These are phyloP conservation scores for Ammodytes marinus DNA, from an alignment of 2,113 vertebrate species.

Conservation along the genomic window DNA sequence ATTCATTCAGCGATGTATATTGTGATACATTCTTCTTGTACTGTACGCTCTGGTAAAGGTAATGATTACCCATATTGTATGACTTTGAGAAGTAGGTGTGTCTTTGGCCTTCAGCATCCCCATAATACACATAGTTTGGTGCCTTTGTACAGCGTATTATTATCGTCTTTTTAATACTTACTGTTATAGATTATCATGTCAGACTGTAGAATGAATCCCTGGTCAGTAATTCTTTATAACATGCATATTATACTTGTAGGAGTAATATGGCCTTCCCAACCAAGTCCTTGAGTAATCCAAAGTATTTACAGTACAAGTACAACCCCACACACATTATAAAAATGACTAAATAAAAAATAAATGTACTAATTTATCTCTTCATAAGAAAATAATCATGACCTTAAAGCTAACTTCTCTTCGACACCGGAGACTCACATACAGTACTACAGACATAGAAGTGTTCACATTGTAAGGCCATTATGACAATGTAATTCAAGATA, in stretches of 20 bases:
- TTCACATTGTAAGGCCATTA: slow-evolving; percentile 82
- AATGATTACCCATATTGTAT: slow-evolving; percentile 59
- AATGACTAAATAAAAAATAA: slow-evolving; percentile 85
- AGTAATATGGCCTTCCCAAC: slow-evolving; percentile 76
- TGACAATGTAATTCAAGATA: slow-evolving; percentile 77
- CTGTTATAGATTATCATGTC: slow-evolving; percentile 64
- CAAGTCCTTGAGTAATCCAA: slow-evolving; percentile 74
- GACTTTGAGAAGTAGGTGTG: slow-evolving; percentile 64
- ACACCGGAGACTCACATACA: slow-evolving; percentile 72
- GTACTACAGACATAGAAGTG: slow-evolving; percentile 67
- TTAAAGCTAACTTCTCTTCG: slow-evolving; percentile 77
- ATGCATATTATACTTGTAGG: slow-evolving; percentile 78
- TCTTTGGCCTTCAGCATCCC: slow-evolving; percentile 83
- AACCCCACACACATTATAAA: slow-evolving; percentile 79
- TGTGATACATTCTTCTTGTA: slow-evolving; percentile 76
- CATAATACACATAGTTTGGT: slow-evolving; percentile 61
- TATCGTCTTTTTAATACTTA: slow-evolving; percentile 60
- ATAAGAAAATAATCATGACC: slow-evolving; percentile 84
- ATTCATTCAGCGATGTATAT: slow-evolving; percentile 75
- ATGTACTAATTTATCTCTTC: slow-evolving; percentile 81
- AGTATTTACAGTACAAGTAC: slow-evolving; percentile 78
- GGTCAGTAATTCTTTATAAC: slow-evolving; percentile 67
- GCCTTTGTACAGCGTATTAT: slow-evolving; percentile 64
- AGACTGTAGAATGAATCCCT: slow-evolving; percentile 66
- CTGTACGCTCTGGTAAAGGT: slow-evolving; percentile 70